Percentiles rank a stretch among this genome's conserved stretches.
These are phyloP conservation scores for Genyomyrus donnyi DNA, from an alignment of 2,113 vertebrate species.

Conservation along the genomic window DNA sequence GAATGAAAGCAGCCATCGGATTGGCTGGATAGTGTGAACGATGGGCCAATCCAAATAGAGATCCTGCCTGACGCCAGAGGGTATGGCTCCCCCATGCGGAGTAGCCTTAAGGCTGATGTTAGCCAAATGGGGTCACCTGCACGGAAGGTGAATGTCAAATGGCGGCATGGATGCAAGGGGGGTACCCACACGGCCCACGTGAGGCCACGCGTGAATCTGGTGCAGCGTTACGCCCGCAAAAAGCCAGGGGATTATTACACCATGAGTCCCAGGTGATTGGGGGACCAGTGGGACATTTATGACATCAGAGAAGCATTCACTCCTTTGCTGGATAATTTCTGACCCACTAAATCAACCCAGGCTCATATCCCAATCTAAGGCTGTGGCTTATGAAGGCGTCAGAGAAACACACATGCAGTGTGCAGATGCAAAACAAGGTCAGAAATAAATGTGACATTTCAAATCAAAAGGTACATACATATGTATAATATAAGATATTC, in stretches of 20 bases:
- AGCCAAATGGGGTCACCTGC: constrained; percentile 49
- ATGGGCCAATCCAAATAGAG: constrained; percentile 21
- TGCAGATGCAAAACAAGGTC: background rate
- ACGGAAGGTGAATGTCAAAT: constrained; percentile 61
- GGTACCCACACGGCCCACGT: constrained; percentile 51
- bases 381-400: background rate
- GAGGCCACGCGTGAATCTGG: constrained; percentile 48
- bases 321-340: constrained; percentile 3
- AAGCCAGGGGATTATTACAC: constrained; percentile 43
- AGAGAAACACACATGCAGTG: background rate
- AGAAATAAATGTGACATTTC: constrained; percentile 2
- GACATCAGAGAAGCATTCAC: constrained; percentile 37
- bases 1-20: constrained; percentile 24
- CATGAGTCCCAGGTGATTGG: constrained; percentile 39
- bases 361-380: background rate
- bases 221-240: constrained; percentile 38
- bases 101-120: constrained; percentile 29
- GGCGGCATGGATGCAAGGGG: constrained; percentile 44
- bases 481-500: background rate
- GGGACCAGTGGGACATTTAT: constrained; percentile 43
- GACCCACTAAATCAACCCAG: background rate
- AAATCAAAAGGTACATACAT: background rate
- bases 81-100: constrained; percentile 17
- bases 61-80: constrained; percentile 18
- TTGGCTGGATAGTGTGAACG: constrained; percentile 37